These are phyloP conservation scores for Chrysolina haemoptera DNA, from an alignment of 2,888 invertebrate species.

Conservation along the genomic window DNA sequence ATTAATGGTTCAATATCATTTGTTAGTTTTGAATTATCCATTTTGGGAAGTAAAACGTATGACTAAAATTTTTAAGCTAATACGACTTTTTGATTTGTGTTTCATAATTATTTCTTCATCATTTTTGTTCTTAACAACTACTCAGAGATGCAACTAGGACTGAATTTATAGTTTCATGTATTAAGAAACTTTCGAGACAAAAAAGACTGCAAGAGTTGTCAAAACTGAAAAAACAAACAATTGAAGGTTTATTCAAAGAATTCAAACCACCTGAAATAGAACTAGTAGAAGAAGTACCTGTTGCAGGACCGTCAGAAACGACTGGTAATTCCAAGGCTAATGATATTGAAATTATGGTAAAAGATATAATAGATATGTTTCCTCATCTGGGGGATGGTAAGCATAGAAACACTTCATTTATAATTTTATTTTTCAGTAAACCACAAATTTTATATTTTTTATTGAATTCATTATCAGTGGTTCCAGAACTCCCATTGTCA, in stretches of 20 bases:
- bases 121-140: conserved; percentile 51
- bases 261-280: conserved; percentile 50
- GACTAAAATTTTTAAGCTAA: no score
- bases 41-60: no score
- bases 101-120: background rate
- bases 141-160: conserved; percentile 65
- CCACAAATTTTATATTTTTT: no score
- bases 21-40: no score
- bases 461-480: no score
- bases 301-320: conserved; percentile 44
- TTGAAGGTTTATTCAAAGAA: conserved; percentile 54
- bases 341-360: conserved; percentile 68
- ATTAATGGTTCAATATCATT: no score
- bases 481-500: no score
- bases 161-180: conserved; percentile 63
- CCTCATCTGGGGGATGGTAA: conserved; percentile 85
- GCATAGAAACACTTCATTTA: conserved; percentile 16
- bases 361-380: conserved; percentile 74
- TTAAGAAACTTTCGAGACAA: conserved; percentile 58
- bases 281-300: conserved; percentile 41
- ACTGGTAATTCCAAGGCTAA: conserved; percentile 43
- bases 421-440: no score
- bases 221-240: conserved; percentile 48
- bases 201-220: conserved; percentile 54
- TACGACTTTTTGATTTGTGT: no score